Evolutionary conservation across 1,140 invertebrate species (phyloP).

Genomic region (Anadara kagoshimensis): DNA sequence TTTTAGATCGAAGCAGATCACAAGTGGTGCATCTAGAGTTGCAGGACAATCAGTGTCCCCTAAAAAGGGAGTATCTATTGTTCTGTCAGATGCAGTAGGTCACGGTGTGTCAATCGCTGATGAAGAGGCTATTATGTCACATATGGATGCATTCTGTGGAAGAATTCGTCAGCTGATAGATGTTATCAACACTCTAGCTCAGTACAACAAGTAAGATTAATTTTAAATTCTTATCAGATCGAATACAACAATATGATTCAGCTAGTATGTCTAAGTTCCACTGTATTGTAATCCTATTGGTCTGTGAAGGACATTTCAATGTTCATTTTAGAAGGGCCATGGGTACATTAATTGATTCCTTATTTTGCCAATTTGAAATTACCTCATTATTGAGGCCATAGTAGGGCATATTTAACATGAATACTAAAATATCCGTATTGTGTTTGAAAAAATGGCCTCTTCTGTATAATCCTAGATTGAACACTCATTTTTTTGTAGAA

Average conservation of each 20-base stretch:
- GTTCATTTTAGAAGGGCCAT: too few species aligned
- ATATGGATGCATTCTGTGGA: conserved; percentile 70
- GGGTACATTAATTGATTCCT: too few species aligned
- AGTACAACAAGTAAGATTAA: conserved; percentile 67
- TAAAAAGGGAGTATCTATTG: conserved; percentile 55
- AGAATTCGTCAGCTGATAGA: conserved; percentile 70
- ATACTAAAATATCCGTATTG: too few species aligned
- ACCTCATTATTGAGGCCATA: too few species aligned
- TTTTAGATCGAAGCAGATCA: conserved; percentile 41
- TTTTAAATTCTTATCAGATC: not conserved
- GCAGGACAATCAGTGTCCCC: conserved; percentile 47
- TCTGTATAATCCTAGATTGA: too few species aligned
- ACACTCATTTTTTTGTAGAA: too few species aligned
- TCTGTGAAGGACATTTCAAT: too few species aligned
- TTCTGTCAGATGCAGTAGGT: conserved; percentile 51
- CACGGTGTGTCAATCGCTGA: conserved; percentile 70
- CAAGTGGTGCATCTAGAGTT: conserved; percentile 37
- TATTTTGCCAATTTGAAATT: too few species aligned
- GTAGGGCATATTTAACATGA: too few species aligned
- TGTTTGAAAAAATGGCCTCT: too few species aligned
- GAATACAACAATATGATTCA: not conserved
- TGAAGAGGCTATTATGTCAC: conserved; percentile 70
- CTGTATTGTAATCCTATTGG: not conserved
- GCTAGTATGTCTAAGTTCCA: not conserved
- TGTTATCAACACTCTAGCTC: conserved; percentile 71